Evolutionary conservation across 2,797 vertebrate species (phyloP).

Genomic region (Valencia hispanica): DNA sequence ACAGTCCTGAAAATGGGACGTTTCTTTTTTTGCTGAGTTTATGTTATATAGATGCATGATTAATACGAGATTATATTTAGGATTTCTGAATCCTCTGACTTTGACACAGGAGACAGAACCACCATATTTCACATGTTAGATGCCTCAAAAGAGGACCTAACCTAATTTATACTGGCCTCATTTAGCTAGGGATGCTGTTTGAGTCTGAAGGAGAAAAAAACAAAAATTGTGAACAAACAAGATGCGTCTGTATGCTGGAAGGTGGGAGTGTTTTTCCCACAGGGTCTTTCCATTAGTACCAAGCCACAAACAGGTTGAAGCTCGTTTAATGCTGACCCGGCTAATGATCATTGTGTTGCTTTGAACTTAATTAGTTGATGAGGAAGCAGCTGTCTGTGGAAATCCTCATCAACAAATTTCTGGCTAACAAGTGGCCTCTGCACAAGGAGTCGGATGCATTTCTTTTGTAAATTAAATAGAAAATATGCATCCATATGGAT

Average conservation of each 20-base stretch:
- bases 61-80: conserved; percentile 44
- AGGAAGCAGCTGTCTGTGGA: conserved; percentile 22
- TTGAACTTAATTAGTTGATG: conserved; percentile 56
- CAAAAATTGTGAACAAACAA: conserved; percentile 32
- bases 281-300: conserved; percentile 25
- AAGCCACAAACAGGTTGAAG: conserved; percentile 41
- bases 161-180: conserved; percentile 60
- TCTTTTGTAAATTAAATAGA: neutral
- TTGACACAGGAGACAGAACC: conserved; percentile 27
- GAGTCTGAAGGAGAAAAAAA: conserved; percentile 33
- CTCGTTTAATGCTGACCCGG: conserved; percentile 27
- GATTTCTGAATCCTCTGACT: conserved; percentile 15
- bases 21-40: no score
- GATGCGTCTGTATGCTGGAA: conserved; percentile 8
- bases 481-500: neutral
- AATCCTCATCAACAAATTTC: conserved; percentile 11
- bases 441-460: neutral
- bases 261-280: conserved; percentile 11
- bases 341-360: conserved; percentile 45
- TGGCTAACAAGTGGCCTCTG: neutral
- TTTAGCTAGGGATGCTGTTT: conserved; percentile 33
- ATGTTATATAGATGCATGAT: no score
- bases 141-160: conserved; percentile 45
- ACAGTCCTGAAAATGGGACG: no score
- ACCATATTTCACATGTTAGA: conserved; percentile 31